phyloP scores from a whole-genome alignment of 2,888 invertebrate genomes.

The Eretmocerus hayati region DNA sequence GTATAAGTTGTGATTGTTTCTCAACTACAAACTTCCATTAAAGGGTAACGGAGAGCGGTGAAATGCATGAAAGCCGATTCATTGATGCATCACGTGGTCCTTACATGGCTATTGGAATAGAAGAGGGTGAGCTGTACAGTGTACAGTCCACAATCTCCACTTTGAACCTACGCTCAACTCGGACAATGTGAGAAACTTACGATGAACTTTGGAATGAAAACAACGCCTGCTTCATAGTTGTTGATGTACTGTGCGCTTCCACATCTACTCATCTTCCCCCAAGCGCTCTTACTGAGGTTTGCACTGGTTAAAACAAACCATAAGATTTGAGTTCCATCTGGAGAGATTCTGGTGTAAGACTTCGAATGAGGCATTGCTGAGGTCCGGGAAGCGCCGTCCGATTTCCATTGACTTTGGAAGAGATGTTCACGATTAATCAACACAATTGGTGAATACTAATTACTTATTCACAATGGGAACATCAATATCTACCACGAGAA shows the following conservation, averaged over 20 bases:
- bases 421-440: neutral
- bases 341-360: slow-evolving; percentile 73
- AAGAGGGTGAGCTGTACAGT: too few relatives aligned
- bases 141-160: too few relatives aligned
- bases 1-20: too few relatives aligned
- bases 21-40: too few relatives aligned
- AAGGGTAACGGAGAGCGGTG: too few relatives aligned
- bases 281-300: slow-evolving; percentile 94
- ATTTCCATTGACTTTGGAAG: slow-evolving; percentile 54
- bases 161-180: too few relatives aligned
- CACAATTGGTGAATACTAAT: neutral
- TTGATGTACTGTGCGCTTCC: slow-evolving; percentile 52
- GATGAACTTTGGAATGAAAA: slow-evolving; percentile 77
- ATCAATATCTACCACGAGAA: slow-evolving; percentile 3
- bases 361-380: slow-evolving; percentile 93
- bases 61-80: too few relatives aligned
- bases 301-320: slow-evolving; percentile 88
- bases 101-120: too few relatives aligned
- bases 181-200: slow-evolving; percentile 50
- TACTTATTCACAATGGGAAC: neutral
- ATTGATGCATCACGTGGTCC: too few relatives aligned
- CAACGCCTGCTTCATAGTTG: slow-evolving; percentile 86
- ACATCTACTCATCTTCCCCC: slow-evolving; percentile 61
- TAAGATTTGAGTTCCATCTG: slow-evolving; percentile 58
- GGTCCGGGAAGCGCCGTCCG: slow-evolving; percentile 59